Percentiles rank a stretch among this genome's conserved stretches.
These are phyloP conservation scores for Apocrypta bakeri DNA, from an alignment of 1,140 invertebrate species.

Conservation along the genomic window DNA sequence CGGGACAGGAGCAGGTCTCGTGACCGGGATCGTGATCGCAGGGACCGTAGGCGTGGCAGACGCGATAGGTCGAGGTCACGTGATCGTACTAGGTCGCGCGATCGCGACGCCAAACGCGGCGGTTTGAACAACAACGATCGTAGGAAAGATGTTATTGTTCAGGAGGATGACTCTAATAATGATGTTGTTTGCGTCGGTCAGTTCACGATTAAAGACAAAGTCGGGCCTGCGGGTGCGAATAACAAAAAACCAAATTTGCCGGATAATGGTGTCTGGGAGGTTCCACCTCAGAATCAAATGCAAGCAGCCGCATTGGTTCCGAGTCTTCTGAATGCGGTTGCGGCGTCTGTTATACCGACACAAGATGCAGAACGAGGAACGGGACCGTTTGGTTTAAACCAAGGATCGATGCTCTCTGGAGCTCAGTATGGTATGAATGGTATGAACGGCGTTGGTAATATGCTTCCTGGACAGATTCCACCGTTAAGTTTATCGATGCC, in stretches of 20 bases:
- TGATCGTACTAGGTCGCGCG: conserved; percentile 67
- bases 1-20: conserved; percentile 70
- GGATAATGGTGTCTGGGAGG: conserved; percentile 72
- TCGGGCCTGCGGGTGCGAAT: conserved; percentile 9
- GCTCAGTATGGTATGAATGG: conserved; percentile 67
- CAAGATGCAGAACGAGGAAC: conserved; percentile 60
- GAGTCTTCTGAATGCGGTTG: conserved; percentile 65
- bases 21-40: conserved; percentile 61
- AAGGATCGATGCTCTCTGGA: conserved; percentile 57
- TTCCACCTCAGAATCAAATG: conserved; percentile 70
- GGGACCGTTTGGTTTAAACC: conserved; percentile 49
- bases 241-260: conserved; percentile 53
- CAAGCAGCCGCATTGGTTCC: conserved; percentile 69
- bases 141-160: conserved; percentile 61
- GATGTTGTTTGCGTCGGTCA: conserved; percentile 71
- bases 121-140: conserved; percentile 54
- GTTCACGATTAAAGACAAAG: conserved; percentile 69
- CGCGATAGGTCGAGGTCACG: conserved; percentile 61
- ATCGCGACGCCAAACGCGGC: conserved; percentile 68
- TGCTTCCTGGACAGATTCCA: conserved; percentile 59
- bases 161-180: conserved; percentile 63
- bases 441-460: conserved; percentile 63
- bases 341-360: conserved; percentile 57
- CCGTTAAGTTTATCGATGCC: conserved; percentile 55
- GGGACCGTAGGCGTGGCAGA: conserved; percentile 64